Conservation (phyloP, 1,140 invertebrate species). For the Leptopilina boulardi region DNA sequence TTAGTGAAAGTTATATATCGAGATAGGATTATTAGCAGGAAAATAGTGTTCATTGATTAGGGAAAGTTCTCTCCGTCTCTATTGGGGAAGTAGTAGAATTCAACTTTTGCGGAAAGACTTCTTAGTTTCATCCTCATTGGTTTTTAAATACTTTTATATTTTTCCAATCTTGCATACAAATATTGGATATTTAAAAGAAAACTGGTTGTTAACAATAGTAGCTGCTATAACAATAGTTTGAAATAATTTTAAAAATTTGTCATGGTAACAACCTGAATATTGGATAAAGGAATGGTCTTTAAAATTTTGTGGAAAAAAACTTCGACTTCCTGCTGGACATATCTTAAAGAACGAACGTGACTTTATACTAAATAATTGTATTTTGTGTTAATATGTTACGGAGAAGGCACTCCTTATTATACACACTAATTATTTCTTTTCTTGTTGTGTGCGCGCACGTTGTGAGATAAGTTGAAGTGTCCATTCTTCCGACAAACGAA, state of each 20-base stretch:
- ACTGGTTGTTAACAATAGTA: no score
- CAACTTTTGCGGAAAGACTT: background rate
- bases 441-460: slow-evolving; percentile 4
- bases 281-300: no score
- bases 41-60: slow-evolving; percentile 2
- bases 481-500: slow-evolving; percentile 6
- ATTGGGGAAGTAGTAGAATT: background rate
- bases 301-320: no score
- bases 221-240: no score
- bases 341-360: background rate
- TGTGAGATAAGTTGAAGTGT: background rate
- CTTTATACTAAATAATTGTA: background rate
- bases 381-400: background rate
- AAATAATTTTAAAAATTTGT: no score
- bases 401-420: slow-evolving; percentile 6
- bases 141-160: no score
- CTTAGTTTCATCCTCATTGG: no score
- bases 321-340: background rate
- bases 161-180: no score
- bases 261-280: no score
- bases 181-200: no score
- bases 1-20: slow-evolving; percentile 14
- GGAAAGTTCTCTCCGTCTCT: background rate
- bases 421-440: slow-evolving; percentile 40
- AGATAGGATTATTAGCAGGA: slow-evolving; percentile 7